Percentiles rank a stretch among this genome's conserved stretches.
These are phyloP conservation scores for Cosmia trapezina DNA, from an alignment of 2,888 invertebrate species.

Conservation along the genomic window DNA sequence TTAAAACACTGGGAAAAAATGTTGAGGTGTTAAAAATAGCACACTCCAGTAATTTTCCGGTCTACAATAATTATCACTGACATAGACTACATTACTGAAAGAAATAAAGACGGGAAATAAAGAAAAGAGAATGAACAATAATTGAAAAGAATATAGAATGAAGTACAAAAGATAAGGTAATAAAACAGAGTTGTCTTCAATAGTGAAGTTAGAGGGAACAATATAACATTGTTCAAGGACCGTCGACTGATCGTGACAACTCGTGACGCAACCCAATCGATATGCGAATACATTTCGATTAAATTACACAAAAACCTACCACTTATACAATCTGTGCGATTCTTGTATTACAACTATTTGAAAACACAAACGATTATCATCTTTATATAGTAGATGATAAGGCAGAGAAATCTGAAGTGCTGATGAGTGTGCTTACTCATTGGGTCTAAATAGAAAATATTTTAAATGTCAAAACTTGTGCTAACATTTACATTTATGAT, in stretches of 20 bases:
- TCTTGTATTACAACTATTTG: constrained; percentile 25
- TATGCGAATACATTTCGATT: constrained; percentile 64
- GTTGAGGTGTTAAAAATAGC: background rate
- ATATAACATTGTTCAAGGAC: constrained; percentile 56
- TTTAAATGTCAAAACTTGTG: constrained; percentile 58
- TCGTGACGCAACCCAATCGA: constrained; percentile 65
- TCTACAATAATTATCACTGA: background rate
- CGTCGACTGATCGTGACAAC: constrained; percentile 52
- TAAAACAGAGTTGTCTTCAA: constrained; percentile 36
- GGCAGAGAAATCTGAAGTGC: constrained; percentile 16
- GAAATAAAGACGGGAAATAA: constrained; percentile 19
- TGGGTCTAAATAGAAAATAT: constrained; percentile 34
- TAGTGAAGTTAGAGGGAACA: constrained; percentile 43
- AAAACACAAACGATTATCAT: constrained; percentile 33
- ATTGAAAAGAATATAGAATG: constrained; percentile 22
- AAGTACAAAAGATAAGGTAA: constrained; percentile 17
- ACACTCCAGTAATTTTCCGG: background rate
- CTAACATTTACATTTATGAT: constrained; percentile 51
- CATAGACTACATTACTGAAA: background rate
- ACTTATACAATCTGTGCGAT: constrained; percentile 46
- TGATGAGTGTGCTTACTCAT: constrained; percentile 21
- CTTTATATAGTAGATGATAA: constrained; percentile 29
- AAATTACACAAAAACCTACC: constrained; percentile 63
- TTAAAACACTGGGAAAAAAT: constrained; percentile 6
- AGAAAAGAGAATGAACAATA: constrained; percentile 21